Percentiles rank a stretch among this genome's conserved stretches.
These are phyloP conservation scores for Acrocephalus kingi DNA, from an alignment of 2,113 vertebrate genomes.

Conservation along the genomic window DNA sequence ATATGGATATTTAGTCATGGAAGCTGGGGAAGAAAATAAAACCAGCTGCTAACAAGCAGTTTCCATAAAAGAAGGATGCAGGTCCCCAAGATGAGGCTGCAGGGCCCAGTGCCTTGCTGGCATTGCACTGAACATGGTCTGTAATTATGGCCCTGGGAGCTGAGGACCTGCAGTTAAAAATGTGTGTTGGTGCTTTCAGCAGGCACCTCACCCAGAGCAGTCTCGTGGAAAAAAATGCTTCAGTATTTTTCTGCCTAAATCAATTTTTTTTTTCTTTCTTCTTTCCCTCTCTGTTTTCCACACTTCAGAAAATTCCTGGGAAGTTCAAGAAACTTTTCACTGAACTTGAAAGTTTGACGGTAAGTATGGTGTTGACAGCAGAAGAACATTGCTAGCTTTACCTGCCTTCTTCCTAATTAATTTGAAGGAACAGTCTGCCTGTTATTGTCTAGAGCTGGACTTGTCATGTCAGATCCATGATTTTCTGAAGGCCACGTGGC, in stretches of 20 bases:
- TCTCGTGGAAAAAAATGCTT: not conserved
- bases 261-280: not conserved
- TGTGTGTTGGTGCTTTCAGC: not conserved
- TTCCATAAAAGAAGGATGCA: not conserved
- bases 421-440: not conserved
- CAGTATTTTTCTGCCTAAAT: not conserved
- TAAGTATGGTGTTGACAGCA: conserved; percentile 67
- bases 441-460: not conserved
- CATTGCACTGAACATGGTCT: not conserved
- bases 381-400: not conserved
- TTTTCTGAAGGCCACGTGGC: not conserved
- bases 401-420: not conserved
- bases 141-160: not conserved
- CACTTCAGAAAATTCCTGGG: conserved; percentile 91
- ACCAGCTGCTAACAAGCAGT: not conserved
- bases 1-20: not conserved
- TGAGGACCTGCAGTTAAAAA: not conserved
- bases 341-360: conserved; percentile 94
- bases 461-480: not conserved
- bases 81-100: not conserved
- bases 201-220: not conserved
- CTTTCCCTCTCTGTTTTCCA: not conserved
- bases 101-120: not conserved
- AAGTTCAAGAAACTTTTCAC: conserved; percentile 98
- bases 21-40: not conserved